Base-by-base conservation (phyloP, 2,797 vertebrate species). In the Chiroxiphia lanceolata region DNA sequence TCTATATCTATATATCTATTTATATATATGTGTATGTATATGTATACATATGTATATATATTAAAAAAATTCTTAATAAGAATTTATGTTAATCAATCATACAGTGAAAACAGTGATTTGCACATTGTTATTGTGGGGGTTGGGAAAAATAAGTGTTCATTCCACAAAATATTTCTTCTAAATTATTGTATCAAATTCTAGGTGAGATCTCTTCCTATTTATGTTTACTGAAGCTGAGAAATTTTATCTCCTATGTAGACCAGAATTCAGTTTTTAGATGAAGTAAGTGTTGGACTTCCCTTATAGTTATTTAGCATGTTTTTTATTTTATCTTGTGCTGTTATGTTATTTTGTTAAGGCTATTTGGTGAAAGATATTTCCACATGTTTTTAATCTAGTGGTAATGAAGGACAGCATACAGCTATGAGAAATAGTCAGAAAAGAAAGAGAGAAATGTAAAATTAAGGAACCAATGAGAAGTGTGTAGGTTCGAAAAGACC, bases 71-170 rank as follows among this genome's bases (percentile, higher is more conserved):
- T 42, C 21, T 56, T 5, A 25, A 53, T 21, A 70, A 50, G 2
- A 29, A 22, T 40, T 53, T 87, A 5, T 19, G 3, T 53, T 59
- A 53, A 20, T 44, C 27, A 21, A 15, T 57, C 21, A 36, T 26
- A 7, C 25, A 77, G 13, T n/a, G 8, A 31, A 61, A 86, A 64
- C 4, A 33, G 6, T 51, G 13, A n/a, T 76, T 56, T 69, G 18
- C 2, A 26, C 7, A n/a, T 36, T 76, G 11, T 0, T 64, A 0
- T 82, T 61, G 42, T 1, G 0, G 7, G 2, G 2, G 2, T 13
- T 60, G 13, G 10, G n/a, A 75, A 75, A 90, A 79, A 29, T 5
- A 53, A 45, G 0, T 42, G 3, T 20, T 65, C 10, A 9, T 71
- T 78, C 9, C 2, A 53, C 14, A 56, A 81, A 81, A 59, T 40